Evolutionary conservation across 2,888 invertebrate species (phyloP).

Genomic region (Hyles lineata): DNA sequence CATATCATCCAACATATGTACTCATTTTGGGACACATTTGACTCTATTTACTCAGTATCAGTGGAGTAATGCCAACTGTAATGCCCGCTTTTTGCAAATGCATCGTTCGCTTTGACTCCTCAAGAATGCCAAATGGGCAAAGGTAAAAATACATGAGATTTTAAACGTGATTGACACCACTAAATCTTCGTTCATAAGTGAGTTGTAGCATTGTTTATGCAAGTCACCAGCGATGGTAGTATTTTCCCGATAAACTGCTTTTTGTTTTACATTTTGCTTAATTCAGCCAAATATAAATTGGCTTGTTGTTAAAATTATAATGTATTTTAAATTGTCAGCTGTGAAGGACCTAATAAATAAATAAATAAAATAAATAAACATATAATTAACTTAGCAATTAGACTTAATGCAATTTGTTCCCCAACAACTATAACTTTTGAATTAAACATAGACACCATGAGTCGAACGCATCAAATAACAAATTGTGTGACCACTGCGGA

Average conservation of each 20-base stretch:
- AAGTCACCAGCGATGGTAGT: neutral
- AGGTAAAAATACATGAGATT: constrained; percentile 16
- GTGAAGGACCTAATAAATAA: no score
- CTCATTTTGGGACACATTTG: neutral
- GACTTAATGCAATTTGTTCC: no score
- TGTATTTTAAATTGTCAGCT: no score
- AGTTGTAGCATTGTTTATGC: neutral
- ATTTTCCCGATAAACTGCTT: neutral
- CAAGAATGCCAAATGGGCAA: constrained; percentile 27
- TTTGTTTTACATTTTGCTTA: neutral
- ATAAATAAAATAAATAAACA: no score
- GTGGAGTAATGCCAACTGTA: constrained; percentile 48
- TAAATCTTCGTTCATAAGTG: constrained; percentile 9
- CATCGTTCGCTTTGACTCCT: constrained; percentile 37
- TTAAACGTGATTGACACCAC: neutral
- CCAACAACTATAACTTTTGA: no score
- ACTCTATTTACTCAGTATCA: constrained; percentile 7
- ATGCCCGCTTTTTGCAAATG: constrained; percentile 31
- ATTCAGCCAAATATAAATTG: neutral
- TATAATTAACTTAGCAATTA: no score
- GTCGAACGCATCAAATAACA: no score
- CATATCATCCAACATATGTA: neutral
- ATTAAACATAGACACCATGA: no score
- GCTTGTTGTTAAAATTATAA: no score
- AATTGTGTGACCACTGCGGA: no score